These are phyloP conservation scores for Empidonax traillii DNA, from an alignment of 2,113 vertebrate species.

Conservation along the genomic window DNA sequence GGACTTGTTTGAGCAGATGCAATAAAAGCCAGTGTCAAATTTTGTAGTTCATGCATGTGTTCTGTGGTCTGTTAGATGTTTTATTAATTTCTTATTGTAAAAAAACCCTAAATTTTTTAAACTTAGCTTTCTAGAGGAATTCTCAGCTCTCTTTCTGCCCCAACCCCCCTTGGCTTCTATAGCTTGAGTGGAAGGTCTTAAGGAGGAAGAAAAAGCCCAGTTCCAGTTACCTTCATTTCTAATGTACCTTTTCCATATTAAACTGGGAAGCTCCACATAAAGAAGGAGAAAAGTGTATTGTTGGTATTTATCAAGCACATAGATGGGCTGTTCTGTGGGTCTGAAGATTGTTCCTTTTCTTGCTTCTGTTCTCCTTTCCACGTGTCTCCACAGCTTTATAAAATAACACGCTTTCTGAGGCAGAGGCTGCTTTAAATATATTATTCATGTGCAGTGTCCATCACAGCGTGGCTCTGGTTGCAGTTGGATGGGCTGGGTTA, in stretches of 20 bases:
- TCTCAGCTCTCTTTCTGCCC: neutral
- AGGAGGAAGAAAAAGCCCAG: neutral
- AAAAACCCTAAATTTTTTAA: neutral
- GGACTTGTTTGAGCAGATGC: neutral
- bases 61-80: neutral
- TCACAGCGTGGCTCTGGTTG: neutral
- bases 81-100: neutral
- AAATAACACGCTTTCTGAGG: neutral
- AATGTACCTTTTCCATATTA: neutral
- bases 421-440: neutral
- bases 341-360: neutral
- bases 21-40: neutral
- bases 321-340: fast-evolving
- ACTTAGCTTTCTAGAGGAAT: neutral
- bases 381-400: neutral
- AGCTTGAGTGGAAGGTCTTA: neutral
- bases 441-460: neutral
- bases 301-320: neutral
- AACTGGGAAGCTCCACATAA: neutral
- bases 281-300: neutral
- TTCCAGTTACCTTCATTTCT: neutral
- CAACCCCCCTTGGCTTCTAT: neutral
- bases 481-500: neutral
- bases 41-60: neutral
- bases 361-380: neutral